Conservation (phyloP, 1,140 invertebrate genomes). For the Drosophila pseudoananassae region DNA sequence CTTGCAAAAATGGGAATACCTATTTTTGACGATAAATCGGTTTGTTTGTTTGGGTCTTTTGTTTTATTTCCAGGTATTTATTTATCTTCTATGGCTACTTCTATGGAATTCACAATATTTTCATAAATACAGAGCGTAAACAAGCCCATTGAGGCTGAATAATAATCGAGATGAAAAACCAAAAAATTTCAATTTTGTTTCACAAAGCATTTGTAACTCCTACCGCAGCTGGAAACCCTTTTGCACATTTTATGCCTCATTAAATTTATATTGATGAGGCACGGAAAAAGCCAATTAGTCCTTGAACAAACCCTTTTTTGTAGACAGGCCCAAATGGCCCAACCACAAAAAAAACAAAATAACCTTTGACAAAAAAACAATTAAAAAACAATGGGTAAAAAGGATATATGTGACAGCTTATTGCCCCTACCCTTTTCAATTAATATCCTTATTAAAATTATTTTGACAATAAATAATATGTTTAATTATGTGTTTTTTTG, state of each 20-base stretch:
- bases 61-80: constrained; percentile 7
- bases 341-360: neutral
- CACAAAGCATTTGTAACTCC: neutral
- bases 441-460: neutral
- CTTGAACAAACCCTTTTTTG: neutral
- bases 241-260: constrained; percentile 15
- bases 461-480: neutral
- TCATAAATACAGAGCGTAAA: neutral
- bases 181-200: neutral
- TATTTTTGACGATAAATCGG: neutral
- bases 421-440: neutral
- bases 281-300: constrained; percentile 14
- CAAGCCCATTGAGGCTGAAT: neutral
- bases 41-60: constrained; percentile 1
- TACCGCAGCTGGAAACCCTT: constrained; percentile 7
- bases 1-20: neutral
- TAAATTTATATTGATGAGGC: constrained; percentile 20
- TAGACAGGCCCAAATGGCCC: neutral
- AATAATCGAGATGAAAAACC: neutral
- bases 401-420: neutral
- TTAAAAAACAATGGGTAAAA: neutral
- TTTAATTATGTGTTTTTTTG: neutral
- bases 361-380: neutral
- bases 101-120: neutral
- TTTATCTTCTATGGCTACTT: neutral